Conservation (phyloP, 92 coral and sea anemone genomes). For the Anthopleura xanthogrammica region DNA sequence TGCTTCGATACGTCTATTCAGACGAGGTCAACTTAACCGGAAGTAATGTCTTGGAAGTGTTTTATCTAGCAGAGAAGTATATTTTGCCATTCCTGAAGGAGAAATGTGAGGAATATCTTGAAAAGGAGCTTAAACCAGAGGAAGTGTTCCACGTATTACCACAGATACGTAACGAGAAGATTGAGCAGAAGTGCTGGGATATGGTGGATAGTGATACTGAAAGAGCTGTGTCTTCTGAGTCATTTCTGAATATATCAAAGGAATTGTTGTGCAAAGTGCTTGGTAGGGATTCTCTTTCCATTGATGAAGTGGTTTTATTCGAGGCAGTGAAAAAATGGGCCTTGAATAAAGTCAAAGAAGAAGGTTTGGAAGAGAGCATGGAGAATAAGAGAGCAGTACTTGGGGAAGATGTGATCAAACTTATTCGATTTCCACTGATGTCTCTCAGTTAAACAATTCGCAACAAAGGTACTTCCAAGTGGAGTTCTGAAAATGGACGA, state of each 20-base stretch:
- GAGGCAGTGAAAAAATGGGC: conserved; percentile 68
- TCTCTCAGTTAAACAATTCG: conserved; percentile 36
- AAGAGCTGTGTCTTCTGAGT: conserved; percentile 46
- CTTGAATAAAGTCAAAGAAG: conserved; percentile 19
- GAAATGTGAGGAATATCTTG: conserved; percentile 32
- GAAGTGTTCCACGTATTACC: conserved; percentile 56
- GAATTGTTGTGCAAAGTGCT: conserved; percentile 36
- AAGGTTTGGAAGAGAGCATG: conserved; percentile 28
- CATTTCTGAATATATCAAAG: conserved; percentile 28
- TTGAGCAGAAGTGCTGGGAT: conserved; percentile 52
- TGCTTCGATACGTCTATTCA: no score
- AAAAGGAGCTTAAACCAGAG: conserved; percentile 27
- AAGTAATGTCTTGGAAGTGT: not conserved
- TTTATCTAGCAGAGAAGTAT: not conserved
- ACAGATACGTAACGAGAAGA: conserved; percentile 40
- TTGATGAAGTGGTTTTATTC: conserved; percentile 52
- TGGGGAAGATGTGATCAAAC: conserved; percentile 48
- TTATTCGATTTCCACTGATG: conserved; percentile 50
- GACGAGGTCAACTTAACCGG: not conserved
- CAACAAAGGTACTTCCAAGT: conserved; percentile 7
- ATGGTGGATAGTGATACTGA: conserved; percentile 39
- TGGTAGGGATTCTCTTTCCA: conserved; percentile 33
- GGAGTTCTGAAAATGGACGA: conserved; percentile 13
- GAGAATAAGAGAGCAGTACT: conserved; percentile 50
- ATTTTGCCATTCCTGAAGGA: conserved; percentile 31